Evolutionary conservation across 2,797 vertebrate species (phyloP), one percentile per base, ranked within the genome.

Genomic region (Taeniopygia guttata): DNA sequence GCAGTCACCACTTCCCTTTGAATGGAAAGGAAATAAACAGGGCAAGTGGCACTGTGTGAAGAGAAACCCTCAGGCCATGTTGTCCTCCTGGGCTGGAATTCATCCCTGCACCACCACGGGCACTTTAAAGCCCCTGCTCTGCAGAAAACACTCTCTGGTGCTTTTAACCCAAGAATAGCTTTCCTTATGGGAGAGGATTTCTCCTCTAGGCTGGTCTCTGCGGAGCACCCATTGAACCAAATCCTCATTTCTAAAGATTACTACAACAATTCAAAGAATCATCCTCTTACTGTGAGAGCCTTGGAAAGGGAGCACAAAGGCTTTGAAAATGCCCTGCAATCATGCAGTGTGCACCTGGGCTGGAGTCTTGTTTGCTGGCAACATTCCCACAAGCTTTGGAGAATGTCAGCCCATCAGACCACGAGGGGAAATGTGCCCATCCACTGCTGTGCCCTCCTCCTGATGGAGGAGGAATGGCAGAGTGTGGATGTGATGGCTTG

Each of bases 241-340:
- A 95, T 82, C 89, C 81, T 88, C 78, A 84, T 95, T 94, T 77
- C 77, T 59, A 30, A 66, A 69, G 75, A 86, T 74, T 78, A 95
- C 45, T 16, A 7, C 22, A 84, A 82, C 29, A 89, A 84, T 88
- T 58, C 48, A 69, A 82, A 67, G 81, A 90, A 51, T 70, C 38
- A 45, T 87, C 77, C 63, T 77, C 67, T 91, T 45, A 77, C 42
- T 72, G 43, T 2, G 54, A 79, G 68, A 74, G 72, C 63, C 54
- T 76, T 34, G 29, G 40, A 75, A 72, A 27, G 67, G 40, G 52
- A 81, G 55, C 42, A 58, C 38, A 43, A 49, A 93, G 29, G 30
- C 59, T 58, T 49, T 34, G 76, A 38, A 54, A 70, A 59, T 3
- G 26, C 48, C 87, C 77, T 42, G 49, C 14, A 26, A 21, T 23